Evolutionary conservation across 2,888 invertebrate species (phyloP), one percentile per base, ranked within the genome.

Genomic region (Cristatella mucedo): DNA sequence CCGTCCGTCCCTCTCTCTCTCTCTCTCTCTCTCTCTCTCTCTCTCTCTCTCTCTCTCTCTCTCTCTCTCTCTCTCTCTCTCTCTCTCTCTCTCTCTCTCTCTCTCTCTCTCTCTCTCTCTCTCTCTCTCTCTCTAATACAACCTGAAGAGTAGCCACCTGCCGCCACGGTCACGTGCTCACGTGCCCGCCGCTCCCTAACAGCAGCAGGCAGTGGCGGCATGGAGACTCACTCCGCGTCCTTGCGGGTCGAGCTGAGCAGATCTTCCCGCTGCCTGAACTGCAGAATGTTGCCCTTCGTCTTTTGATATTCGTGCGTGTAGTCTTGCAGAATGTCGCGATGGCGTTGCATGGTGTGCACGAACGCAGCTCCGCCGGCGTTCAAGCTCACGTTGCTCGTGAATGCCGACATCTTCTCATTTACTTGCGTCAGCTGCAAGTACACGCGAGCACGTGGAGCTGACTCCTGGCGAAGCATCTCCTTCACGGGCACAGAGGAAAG

Each of bases 321-420:
- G 57, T 93, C 93, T 66, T 79, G 81, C 24, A 95, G 73, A 54
- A 97, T 97, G 66, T 95, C 95, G 52, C 84, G 75, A 60, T 95
- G 95, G 39, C 95, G 73, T 64, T 91, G 86, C 47, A 93, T 73
- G 0, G 89, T 95, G 63, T 93, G 93, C 57, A 84, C 73, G 57
- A 85, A 79, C 1, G 87, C 84, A 24, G 85, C 80, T 46, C 68
- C 70, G 3, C 68, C 66, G 1, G 67, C 56, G 15, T 51, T 55
- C 33, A 55, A 45, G 16, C 43, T 54, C 33, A 62, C 51, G 40
- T 53, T 59, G 49, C 62, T 60, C 33, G 60, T 58, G 51, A 60
- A 67, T 39, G 67, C 65, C 15, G 66, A 56, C 68, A 69, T 68
- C 43, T 60, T 49, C 47, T 69, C 68, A 49, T 71, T 71, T 44